A percentile compares a stretch with the other conserved stretches of the same genome.
Evolutionary conservation across 92 coral and sea anemone species (phyloP).

Genomic region (Micromussa lordhowensis): DNA sequence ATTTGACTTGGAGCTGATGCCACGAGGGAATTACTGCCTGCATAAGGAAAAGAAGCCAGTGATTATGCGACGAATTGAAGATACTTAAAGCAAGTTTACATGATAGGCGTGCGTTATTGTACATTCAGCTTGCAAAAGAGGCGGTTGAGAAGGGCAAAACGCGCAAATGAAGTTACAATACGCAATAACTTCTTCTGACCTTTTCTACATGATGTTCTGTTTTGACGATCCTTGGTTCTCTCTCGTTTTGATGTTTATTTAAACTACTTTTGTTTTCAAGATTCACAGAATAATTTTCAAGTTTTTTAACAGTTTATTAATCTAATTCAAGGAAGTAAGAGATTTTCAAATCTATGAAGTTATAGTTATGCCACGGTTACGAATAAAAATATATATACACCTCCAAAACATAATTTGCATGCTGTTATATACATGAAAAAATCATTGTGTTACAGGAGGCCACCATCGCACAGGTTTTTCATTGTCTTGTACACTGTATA

Average conservation of each 20-base stretch:
- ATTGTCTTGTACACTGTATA: neutral
- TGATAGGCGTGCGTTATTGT: neutral
- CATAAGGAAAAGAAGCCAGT: neutral
- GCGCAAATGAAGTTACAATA: neutral
- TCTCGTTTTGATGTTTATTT: neutral
- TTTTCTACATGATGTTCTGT: no score
- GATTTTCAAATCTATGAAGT: no score
- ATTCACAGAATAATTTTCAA: no score
- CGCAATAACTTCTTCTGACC: no score
- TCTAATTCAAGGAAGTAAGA: no score
- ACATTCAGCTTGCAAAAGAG: neutral
- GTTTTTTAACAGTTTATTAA: no score
- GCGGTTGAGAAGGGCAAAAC: neutral
- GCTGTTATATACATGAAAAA: neutral
- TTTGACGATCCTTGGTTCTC: neutral
- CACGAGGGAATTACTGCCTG: conserved; percentile 10
- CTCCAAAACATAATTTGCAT: neutral
- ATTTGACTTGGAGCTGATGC: conserved; percentile 2
- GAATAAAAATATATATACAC: neutral
- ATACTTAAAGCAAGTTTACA: neutral
- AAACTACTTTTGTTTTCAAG: no score
- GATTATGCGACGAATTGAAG: neutral
- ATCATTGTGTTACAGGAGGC: neutral
- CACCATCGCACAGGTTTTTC: neutral
- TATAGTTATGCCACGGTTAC: no score